Evolutionary conservation across 2,888 invertebrate species (phyloP).

Genomic region (Monoplex corrugatus): DNA sequence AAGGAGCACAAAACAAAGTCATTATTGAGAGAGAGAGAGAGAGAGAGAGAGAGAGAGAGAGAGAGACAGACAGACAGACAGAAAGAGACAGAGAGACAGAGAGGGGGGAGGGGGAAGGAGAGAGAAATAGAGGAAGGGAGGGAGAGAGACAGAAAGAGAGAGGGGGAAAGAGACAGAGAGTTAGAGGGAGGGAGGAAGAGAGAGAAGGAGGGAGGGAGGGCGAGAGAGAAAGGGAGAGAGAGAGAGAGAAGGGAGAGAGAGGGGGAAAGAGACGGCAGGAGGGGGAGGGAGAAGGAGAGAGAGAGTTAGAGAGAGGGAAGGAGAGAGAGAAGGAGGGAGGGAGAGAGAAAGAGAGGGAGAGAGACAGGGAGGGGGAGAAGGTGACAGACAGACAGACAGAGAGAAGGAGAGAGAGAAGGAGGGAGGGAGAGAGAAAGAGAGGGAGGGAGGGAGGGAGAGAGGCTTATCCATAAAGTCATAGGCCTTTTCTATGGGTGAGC

Average conservation of each 20-base stretch:
- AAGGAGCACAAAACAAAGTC: too few species aligned
- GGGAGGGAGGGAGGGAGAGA: background rate
- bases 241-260: too few species aligned
- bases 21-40: constrained; percentile 19
- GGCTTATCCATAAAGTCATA: too few species aligned
- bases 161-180: background rate
- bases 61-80: background rate
- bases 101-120: background rate
- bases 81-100: too few species aligned
- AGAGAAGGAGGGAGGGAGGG: background rate
- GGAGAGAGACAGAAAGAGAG: background rate
- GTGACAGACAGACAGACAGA: background rate
- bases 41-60: constrained; percentile 28
- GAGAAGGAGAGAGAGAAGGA: background rate
- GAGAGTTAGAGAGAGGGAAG: background rate
- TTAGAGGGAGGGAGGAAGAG: background rate
- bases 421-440: background rate
- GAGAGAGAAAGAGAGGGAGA: background rate
- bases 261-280: too few species aligned
- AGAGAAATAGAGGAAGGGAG: background rate
- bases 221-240: background rate
- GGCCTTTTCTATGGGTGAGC: too few species aligned
- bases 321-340: background rate
- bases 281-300: background rate
- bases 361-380: background rate